phyloP scores from a whole-genome alignment of 2,113 vertebrate genomes.

The Phyllopteryx taeniolatus region DNA sequence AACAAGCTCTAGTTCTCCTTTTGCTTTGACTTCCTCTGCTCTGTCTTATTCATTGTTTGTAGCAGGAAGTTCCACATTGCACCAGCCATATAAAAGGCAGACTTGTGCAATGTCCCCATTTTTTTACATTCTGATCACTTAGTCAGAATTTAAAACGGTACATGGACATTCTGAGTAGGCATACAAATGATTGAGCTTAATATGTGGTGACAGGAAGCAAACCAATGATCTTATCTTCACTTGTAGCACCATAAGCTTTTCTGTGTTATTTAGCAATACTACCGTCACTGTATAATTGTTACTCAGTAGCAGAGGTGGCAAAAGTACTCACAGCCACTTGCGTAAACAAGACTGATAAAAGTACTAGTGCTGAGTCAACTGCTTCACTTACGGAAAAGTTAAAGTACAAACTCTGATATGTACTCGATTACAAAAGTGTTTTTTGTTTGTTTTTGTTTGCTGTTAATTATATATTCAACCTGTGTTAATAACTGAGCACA shows the following conservation, averaged over 20 bases:
- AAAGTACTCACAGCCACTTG: neutral
- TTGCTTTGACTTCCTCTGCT: constrained; percentile 15
- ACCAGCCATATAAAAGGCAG: neutral
- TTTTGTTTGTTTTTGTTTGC: too few relatives aligned
- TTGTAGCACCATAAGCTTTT: neutral
- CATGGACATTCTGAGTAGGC: neutral
- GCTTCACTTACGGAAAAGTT: too few relatives aligned
- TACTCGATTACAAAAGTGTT: too few relatives aligned
- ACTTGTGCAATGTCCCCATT: neutral
- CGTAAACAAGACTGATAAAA: too few relatives aligned
- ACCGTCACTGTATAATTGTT: neutral
- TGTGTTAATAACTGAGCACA: too few relatives aligned
- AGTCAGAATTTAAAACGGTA: neutral
- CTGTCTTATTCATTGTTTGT: neutral
- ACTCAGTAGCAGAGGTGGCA: neutral
- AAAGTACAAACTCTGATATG: too few relatives aligned
- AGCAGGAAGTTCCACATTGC: neutral
- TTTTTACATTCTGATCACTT: neutral
- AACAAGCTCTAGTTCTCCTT: constrained; percentile 16
- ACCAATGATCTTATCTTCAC: neutral
- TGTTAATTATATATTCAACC: too few relatives aligned
- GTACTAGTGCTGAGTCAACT: too few relatives aligned
- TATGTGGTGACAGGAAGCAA: neutral
- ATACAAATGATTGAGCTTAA: neutral
- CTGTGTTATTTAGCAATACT: neutral